These are phyloP conservation scores for Dilophus febrilis DNA, from an alignment of 2,888 invertebrate genomes.

Conservation along the genomic window DNA sequence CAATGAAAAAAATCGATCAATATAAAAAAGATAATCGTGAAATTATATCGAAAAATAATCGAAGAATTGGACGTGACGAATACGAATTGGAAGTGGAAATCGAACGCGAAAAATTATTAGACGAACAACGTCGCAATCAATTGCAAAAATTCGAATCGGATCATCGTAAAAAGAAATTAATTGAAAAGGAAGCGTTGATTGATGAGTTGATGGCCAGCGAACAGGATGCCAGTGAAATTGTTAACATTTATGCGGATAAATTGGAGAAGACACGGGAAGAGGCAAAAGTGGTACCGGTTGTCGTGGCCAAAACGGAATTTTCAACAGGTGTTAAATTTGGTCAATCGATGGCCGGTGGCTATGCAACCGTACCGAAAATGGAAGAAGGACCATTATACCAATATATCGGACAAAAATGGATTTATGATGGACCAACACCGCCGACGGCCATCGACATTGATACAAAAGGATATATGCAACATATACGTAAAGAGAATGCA, in stretches of 20 bases:
- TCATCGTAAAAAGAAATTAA: slow-evolving; percentile 63
- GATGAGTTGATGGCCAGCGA: slow-evolving; percentile 91
- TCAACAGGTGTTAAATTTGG: slow-evolving; percentile 75
- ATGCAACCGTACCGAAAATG: slow-evolving; percentile 48
- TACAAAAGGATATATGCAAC: slow-evolving; percentile 48
- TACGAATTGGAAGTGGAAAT: slow-evolving; percentile 71
- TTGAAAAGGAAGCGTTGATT: slow-evolving; percentile 80
- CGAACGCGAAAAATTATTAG: slow-evolving; percentile 63
- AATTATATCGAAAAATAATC: slow-evolving; percentile 62
- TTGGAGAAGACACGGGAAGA: slow-evolving; percentile 50
- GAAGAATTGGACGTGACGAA: slow-evolving; percentile 60
- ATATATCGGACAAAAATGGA: slow-evolving; percentile 42
- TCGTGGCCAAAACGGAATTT: slow-evolving; percentile 41
- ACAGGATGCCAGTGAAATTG: slow-evolving; percentile 72
- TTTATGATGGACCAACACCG: slow-evolving; percentile 55
- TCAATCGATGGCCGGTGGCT: slow-evolving; percentile 35
- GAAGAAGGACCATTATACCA: slow-evolving; percentile 63
- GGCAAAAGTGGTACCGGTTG: slow-evolving; percentile 25
- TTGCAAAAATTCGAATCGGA: slow-evolving; percentile 44
- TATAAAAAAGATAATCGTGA: slow-evolving; percentile 85
- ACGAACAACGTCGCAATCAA: slow-evolving; percentile 55
- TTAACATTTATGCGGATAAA: slow-evolving; percentile 60
- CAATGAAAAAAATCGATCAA: slow-evolving; percentile 77
- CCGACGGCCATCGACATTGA: slow-evolving; percentile 48
- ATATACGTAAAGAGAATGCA: slow-evolving; percentile 54